Evolutionary conservation across 2,888 invertebrate species (phyloP), one percentile per base, ranked within the genome.

Genomic region (Frankliniella intonsa): DNA sequence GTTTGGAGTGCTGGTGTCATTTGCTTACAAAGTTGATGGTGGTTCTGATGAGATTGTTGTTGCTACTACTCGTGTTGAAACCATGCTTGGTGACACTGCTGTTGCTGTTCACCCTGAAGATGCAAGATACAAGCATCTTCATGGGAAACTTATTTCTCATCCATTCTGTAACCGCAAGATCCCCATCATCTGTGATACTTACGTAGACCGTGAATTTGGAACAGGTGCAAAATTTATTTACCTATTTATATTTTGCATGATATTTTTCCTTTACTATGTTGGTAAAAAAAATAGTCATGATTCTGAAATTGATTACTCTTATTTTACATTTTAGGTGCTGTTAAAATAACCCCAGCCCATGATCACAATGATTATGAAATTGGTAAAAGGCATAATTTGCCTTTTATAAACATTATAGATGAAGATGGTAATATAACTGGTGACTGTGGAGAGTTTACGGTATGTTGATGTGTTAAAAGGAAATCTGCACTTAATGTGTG

Each of bases 311-410:
- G 50, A 82, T 27, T n/a, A 55, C 80, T 19, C 81, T 22, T 81
- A 83, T 22, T 8, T 83, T 83, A 17, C 79, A 51, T 84, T 76
- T 81, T 84, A 94, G 96, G 99, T 85, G 98, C 98, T 83, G 99
- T 99, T 0, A 99, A 99, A 90, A 96, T 99, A 83, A 99, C 99
- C 0, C 99, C 99, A 0, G 98, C 97, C 3, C 99, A 99, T 88
- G 98, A 99, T 88, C 95, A 93, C 62, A 96, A 96, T 86, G 99
- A 99, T 90, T 99, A 98, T 88, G 98, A 98, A 86, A 94, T 97
- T 80, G 99, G 96, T 65, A 94, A 95, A 86, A 91, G 97, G 11
- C 97, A 97, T 88, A 92, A 93, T 84, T 89, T 99, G 84, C 93
- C 94, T 0, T 94, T 95, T 87, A 91, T 98, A 84, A 97, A 93